Evolutionary conservation across 2,888 invertebrate species (phyloP).

Genomic region (Eledone cirrhosa): DNA sequence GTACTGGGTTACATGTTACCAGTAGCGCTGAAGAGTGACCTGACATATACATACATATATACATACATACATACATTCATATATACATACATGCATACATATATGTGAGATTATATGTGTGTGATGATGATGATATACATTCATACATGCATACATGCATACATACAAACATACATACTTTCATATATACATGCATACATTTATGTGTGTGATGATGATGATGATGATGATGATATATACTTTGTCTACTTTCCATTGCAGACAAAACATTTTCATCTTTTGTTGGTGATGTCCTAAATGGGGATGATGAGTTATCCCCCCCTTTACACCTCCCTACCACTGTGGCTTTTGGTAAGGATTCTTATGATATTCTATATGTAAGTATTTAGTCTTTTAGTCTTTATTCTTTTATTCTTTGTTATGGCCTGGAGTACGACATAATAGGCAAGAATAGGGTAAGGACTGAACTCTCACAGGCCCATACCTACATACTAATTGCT

Average conservation of each 20-base stretch:
- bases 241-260: neutral
- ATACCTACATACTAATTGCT: no score
- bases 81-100: conserved; percentile 26
- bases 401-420: no score
- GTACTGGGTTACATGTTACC: no score
- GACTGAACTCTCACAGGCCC: no score
- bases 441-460: no score
- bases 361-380: conserved; percentile 18
- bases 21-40: no score
- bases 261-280: neutral
- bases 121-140: no score
- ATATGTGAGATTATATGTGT: neutral
- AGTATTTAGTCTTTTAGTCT: no score
- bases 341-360: neutral
- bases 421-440: no score
- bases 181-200: conserved; percentile 25
- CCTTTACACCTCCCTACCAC: neutral
- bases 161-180: neutral
- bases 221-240: neutral
- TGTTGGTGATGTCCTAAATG: neutral
- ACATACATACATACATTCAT: neutral
- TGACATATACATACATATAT: neutral
- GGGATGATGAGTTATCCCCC: conserved; percentile 11
- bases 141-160: no score
- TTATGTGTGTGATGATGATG: no score